Evolutionary conservation across 1,140 invertebrate genomes (phyloP).

Genomic region (Zaprionus capensis): DNA sequence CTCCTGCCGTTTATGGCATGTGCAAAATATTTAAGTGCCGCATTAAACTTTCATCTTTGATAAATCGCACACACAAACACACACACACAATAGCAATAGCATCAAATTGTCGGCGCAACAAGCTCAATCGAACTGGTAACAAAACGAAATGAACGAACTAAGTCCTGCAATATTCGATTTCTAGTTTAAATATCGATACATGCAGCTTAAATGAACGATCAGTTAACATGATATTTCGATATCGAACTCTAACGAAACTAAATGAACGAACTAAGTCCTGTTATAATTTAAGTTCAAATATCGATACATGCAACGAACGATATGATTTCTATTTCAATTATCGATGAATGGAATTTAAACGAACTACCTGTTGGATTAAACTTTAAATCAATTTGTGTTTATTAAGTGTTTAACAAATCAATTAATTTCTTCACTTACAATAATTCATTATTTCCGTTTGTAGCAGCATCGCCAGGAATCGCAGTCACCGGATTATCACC

Average conservation of each 20-base stretch:
- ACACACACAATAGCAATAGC: not conserved
- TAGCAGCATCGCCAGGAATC: constrained; percentile 83
- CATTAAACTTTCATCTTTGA: constrained; percentile 75
- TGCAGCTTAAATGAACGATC: not conserved
- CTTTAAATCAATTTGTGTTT: not conserved
- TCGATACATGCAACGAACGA: not conserved
- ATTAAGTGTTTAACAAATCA: constrained; percentile 2
- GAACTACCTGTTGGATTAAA: not conserved
- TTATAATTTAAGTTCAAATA: not conserved
- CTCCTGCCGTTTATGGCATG: constrained; percentile 28
- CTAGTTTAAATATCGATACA: not conserved
- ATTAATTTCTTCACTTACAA: not conserved
- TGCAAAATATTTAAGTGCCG: constrained; percentile 21
- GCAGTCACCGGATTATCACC: constrained; percentile 81
- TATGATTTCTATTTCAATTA: not conserved
- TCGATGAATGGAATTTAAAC: not conserved
- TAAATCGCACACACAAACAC: constrained; percentile 43
- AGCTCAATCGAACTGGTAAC: not conserved
- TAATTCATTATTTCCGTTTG: constrained; percentile 40
- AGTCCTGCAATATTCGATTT: not conserved
- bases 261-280: not conserved
- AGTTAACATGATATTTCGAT: no score
- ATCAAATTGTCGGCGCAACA: not conserved
- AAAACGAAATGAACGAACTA: not conserved
- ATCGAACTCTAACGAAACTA: not conserved